Base-by-base conservation (phyloP, 2,888 invertebrate species). In the Megalurothrips usitatus region DNA sequence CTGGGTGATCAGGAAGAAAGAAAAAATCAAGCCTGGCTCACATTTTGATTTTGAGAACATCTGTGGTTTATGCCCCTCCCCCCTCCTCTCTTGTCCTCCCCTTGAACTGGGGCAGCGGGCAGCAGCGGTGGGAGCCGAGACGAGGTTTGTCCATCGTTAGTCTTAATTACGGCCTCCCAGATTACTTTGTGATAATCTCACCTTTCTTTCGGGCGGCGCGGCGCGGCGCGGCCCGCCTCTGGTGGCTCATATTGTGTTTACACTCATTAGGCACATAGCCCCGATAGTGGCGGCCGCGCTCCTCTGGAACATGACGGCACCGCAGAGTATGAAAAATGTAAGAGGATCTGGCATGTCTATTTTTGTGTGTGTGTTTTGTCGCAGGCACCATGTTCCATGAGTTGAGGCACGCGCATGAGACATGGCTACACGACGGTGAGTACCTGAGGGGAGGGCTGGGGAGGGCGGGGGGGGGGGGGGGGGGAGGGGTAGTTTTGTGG, bases 371-470 rank as follows among this genome's bases (percentile, higher is more conserved):
- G 17, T n/a, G 58, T 58, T 58, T n/a, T 58, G 58, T 75, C 26
- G 26, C 82, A 82, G 83, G 83, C 26, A 82, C 82, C 80, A 63
- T 83, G 48, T 83, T 82, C 79, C 82, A 83, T 23, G 83, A 83
- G 81, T 82, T 83, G 78, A 81, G 83, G 11, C 83, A 83, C 26
- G 82, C 80, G 1, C 83, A 83, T 75, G 83, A 83, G 34, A 63
- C 82, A 26, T 83, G 83, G 83, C 82, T 83, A 14, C 83, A 83
- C 79, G 83, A 83, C 82, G 83, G 83, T 82, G 78, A 83, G 82
- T 52, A 23, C 68, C 58, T 58, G 58, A 6, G 1, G 0, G 58
- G 58, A 58, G 58, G 17, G 58, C 17, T 19, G 58, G 11, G 58
- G 58, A 0, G 6, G 52, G 17, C 9, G 52, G 52, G 1, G 17